These are phyloP conservation scores for Drosophila cracens DNA, from an alignment of 2,888 invertebrate species.

Conservation along the genomic window DNA sequence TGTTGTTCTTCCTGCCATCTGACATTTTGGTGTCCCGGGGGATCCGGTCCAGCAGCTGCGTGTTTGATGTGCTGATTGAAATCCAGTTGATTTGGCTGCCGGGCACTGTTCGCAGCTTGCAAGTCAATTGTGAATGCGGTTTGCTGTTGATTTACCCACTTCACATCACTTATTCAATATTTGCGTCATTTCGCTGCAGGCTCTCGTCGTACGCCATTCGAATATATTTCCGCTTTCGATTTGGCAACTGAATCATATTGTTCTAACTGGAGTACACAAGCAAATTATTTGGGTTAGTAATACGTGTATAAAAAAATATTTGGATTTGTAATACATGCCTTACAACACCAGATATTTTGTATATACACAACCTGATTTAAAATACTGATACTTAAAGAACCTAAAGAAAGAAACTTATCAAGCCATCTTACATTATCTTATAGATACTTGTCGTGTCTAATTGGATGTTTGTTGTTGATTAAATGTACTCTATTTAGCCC, in stretches of 20 bases:
- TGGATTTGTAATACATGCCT: neutral
- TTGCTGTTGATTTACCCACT: constrained; percentile 14
- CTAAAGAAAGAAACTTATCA: too few relatives aligned
- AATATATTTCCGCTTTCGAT: constrained; percentile 6
- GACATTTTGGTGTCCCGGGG: neutral
- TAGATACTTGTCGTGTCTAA: neutral
- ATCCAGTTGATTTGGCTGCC: constrained; percentile 24
- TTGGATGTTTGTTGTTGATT: neutral
- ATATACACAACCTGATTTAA: neutral
- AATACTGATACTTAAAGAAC: neutral
- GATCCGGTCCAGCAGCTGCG: constrained; percentile 17
- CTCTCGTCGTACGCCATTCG: neutral
- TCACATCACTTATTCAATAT: constrained; percentile 20
- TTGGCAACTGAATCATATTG: constrained; percentile 1
- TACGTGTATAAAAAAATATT: neutral
- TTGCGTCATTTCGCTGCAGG: constrained; percentile 26
- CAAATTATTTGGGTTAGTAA: neutral
- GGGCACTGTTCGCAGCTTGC: constrained; percentile 10
- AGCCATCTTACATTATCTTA: neutral
- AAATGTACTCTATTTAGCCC: neutral
- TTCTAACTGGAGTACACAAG: neutral
- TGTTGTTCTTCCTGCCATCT: constrained; percentile 12
- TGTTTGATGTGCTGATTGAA: constrained; percentile 48
- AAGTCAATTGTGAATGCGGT: constrained; percentile 17
- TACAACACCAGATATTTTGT: neutral